A percentile compares a stretch with the other conserved stretches of the same genome.
phyloP scores from a whole-genome alignment of 2,797 vertebrate genomes.

The Helostoma temminkii region DNA sequence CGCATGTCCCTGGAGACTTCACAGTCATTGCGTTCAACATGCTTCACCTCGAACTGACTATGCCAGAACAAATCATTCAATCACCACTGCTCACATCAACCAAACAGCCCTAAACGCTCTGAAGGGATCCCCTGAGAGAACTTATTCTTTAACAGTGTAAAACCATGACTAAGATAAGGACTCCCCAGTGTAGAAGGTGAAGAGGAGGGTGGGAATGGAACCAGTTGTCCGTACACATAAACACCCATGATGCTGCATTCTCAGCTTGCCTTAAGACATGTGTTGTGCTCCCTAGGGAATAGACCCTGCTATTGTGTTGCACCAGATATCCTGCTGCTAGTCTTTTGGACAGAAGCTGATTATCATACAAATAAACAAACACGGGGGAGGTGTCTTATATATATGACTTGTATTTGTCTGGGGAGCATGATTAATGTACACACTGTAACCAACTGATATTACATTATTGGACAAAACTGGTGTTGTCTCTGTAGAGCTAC shows the following conservation, averaged over 20 bases:
- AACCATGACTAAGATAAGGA: constrained; percentile 71
- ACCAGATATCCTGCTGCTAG: constrained; percentile 80
- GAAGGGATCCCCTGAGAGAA: constrained; percentile 57
- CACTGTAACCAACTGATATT: constrained; percentile 9
- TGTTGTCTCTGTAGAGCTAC: not conserved
- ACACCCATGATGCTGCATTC: constrained; percentile 34
- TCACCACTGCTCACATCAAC: constrained; percentile 55
- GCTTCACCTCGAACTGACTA: constrained; percentile 45
- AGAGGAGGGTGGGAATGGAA: constrained; percentile 48
- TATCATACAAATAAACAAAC: constrained; percentile 81
- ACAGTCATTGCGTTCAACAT: constrained; percentile 56
- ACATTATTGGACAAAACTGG: constrained; percentile 18
- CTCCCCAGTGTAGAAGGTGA: constrained; percentile 33
- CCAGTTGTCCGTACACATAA: constrained; percentile 45
- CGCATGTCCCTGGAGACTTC: constrained; percentile 37
- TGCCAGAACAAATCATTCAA: constrained; percentile 70
- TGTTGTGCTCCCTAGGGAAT: constrained; percentile 58
- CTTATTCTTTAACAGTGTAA: constrained; percentile 59
- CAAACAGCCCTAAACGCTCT: constrained; percentile 44
- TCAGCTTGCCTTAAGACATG: constrained; percentile 29
- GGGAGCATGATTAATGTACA: constrained; percentile 34
- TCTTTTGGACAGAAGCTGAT: constrained; percentile 74
- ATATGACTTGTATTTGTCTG: constrained; percentile 42
- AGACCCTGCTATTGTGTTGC: constrained; percentile 79
- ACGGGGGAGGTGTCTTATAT: constrained; percentile 67